Evolutionary conservation across 1,140 invertebrate species (phyloP).

Genomic region (Aphis craccivora): DNA sequence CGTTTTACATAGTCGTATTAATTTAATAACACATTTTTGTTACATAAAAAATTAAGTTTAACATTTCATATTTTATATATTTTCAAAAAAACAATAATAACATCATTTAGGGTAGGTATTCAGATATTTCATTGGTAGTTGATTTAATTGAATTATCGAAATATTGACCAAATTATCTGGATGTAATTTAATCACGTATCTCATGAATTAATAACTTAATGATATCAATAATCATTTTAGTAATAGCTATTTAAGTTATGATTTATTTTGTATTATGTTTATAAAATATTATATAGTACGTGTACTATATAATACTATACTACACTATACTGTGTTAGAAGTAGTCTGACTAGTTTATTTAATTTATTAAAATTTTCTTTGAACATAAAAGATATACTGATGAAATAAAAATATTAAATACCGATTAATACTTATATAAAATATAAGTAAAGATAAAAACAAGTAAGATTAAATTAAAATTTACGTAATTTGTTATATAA

Average conservation of each 20-base stretch:
- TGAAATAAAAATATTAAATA: not conserved
- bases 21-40: not conserved
- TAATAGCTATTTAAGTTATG: not conserved
- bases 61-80: not conserved
- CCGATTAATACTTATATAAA: not conserved
- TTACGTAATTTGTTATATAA: not conserved
- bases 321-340: conserved; percentile 27
- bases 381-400: not conserved
- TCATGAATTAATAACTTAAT: not conserved
- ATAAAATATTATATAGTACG: conserved; percentile 10
- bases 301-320: not conserved
- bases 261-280: not conserved
- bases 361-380: conserved; percentile 6
- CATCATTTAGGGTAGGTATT: not conserved
- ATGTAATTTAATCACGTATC: not conserved
- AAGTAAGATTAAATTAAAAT: not conserved
- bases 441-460: not conserved
- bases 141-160: not conserved
- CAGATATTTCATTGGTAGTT: not conserved
- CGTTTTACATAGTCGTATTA: not conserved
- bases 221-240: too few species aligned
- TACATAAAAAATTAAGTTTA: not conserved
- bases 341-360: not conserved
- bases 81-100: not conserved
- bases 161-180: not conserved